A percentile compares a stretch with the other conserved stretches of the same genome.
Evolutionary conservation across 2,113 vertebrate genomes (phyloP).

Genomic region (Notiomystis cincta): DNA sequence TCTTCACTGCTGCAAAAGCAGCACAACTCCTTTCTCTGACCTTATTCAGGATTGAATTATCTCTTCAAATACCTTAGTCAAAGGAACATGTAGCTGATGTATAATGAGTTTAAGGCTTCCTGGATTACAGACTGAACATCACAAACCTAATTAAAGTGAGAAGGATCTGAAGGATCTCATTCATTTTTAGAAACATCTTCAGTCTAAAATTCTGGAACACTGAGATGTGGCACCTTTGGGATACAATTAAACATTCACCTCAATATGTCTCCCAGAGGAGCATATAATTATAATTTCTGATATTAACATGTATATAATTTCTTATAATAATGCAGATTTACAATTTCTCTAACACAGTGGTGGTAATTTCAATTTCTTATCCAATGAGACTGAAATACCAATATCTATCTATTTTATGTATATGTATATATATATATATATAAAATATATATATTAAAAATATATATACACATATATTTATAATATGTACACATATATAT

Average conservation of each 20-base stretch:
- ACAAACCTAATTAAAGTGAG: not conserved
- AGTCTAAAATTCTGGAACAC: not conserved
- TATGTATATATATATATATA: no score
- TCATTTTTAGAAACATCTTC: not conserved
- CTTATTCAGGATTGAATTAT: not conserved
- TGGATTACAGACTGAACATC: not conserved
- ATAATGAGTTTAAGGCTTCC: not conserved
- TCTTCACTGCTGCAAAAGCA: not conserved
- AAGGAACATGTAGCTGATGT: not conserved
- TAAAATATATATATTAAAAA: not conserved
- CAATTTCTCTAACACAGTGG: not conserved
- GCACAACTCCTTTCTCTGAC: not conserved
- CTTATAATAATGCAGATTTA: not conserved
- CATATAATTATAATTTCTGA: not conserved
- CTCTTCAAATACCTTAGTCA: not conserved
- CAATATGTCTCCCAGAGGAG: fast-evolving
- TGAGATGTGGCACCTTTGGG: not conserved
- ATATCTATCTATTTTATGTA: not conserved
- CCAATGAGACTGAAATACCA: not conserved
- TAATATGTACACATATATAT: not conserved
- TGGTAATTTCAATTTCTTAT: not conserved
- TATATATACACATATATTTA: fast-evolving
- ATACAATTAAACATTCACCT: not conserved
- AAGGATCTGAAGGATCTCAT: not conserved
- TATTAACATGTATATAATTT: not conserved